phyloP scores from a whole-genome alignment of 2,797 vertebrate genomes.

The Centroberyx gerrardi region DNA sequence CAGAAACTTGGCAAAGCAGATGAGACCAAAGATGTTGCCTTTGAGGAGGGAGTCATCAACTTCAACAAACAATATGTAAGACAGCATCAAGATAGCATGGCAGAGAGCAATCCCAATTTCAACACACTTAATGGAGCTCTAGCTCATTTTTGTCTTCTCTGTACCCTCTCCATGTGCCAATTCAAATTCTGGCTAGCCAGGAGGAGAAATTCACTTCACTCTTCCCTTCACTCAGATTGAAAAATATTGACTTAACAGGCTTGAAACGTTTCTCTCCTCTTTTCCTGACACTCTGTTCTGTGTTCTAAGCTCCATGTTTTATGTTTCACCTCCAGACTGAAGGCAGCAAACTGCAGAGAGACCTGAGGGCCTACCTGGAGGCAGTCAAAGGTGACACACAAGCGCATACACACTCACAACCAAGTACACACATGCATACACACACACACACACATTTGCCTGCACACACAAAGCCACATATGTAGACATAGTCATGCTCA shows the following conservation, averaged over 20 bases:
- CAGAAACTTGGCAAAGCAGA: slow-evolving; percentile 99
- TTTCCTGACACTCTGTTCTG: neutral
- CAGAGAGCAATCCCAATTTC: neutral
- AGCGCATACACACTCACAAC: neutral
- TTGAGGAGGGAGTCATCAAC: slow-evolving; percentile 98
- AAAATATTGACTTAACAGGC: too few species aligned
- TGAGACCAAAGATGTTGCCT: slow-evolving; percentile 97
- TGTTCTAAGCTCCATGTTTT: slow-evolving; percentile 9
- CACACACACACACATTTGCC: neutral
- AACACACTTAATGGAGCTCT: neutral
- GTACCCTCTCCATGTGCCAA: neutral
- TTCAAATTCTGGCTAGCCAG: neutral
- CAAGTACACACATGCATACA: neutral
- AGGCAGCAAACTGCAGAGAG: slow-evolving; percentile 93
- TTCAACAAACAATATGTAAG: slow-evolving; percentile 99
- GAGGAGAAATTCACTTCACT: neutral
- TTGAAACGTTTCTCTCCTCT: neutral
- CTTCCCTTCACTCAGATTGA: neutral
- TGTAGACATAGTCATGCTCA: neutral
- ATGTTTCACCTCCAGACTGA: slow-evolving; percentile 83
- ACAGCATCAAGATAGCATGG: slow-evolving; percentile 12
- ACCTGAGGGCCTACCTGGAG: slow-evolving; percentile 91
- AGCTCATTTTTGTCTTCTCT: neutral
- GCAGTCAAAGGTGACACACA: slow-evolving; percentile 89
- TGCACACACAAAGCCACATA: neutral